Conservation (phyloP, 1,140 invertebrate species). For the Cydia fagiglandana region DNA sequence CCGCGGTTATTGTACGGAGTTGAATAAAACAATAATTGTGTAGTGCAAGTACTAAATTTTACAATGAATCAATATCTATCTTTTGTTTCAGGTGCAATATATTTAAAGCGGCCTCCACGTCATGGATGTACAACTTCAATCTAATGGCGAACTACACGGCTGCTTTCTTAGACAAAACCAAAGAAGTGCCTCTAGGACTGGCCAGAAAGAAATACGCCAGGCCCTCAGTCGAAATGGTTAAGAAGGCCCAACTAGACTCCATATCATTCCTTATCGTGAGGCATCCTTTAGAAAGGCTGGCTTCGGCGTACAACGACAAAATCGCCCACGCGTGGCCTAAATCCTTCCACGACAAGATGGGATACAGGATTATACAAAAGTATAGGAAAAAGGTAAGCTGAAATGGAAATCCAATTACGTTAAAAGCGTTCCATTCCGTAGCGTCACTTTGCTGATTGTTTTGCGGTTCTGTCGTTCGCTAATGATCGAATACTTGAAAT, state of each 20-base stretch:
- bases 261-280: slow-evolving; percentile 92
- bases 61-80: not conserved
- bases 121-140: slow-evolving; percentile 95
- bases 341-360: slow-evolving; percentile 89
- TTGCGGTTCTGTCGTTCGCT: slow-evolving; percentile 12
- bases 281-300: slow-evolving; percentile 92
- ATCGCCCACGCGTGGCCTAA: slow-evolving; percentile 89
- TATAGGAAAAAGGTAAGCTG: slow-evolving; percentile 79
- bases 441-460: slow-evolving; percentile 22
- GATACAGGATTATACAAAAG: slow-evolving; percentile 86
- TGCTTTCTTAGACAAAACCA: slow-evolving; percentile 87
- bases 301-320: slow-evolving; percentile 95
- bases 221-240: slow-evolving; percentile 83
- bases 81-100: slow-evolving; percentile 84
- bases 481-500: slow-evolving; percentile 10
- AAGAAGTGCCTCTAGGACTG: slow-evolving; percentile 86
- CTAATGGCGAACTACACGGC: slow-evolving; percentile 88
- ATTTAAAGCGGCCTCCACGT: slow-evolving; percentile 92
- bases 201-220: slow-evolving; percentile 89
- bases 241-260: slow-evolving; percentile 79
- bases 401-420: slow-evolving; percentile 29
- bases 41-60: too few species aligned
- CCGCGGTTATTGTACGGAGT: too few species aligned
- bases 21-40: too few species aligned
- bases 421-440: not conserved